A percentile compares a stretch with the other conserved stretches of the same genome.
phyloP scores from a whole-genome alignment of 1,140 invertebrate species.

The Mercenaria mercenaria region DNA sequence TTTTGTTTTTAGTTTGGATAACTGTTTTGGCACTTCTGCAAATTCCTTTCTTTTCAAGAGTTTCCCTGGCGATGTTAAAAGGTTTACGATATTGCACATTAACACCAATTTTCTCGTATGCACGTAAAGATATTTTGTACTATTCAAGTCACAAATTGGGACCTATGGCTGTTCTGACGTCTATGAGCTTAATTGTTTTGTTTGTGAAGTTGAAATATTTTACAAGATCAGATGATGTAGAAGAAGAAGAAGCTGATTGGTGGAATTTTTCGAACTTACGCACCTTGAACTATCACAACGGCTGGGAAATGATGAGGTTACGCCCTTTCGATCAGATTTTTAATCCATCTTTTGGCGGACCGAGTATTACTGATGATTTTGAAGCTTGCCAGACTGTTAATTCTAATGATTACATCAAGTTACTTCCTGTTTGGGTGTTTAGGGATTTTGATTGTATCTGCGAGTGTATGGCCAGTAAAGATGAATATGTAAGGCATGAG shows the following conservation, averaged over 20 bases:
- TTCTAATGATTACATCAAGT: conserved; percentile 86
- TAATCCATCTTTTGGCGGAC: conserved; percentile 53
- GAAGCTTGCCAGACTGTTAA: conserved; percentile 34
- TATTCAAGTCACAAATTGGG: conserved; percentile 69
- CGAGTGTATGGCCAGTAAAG: conserved; percentile 24
- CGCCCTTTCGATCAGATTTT: conserved; percentile 65
- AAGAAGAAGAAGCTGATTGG: conserved; percentile 79
- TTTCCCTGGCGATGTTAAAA: conserved; percentile 79
- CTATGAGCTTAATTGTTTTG: conserved; percentile 67
- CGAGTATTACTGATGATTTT: conserved; percentile 11
- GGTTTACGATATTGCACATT: conserved; percentile 77
- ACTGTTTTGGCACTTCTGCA: conserved; percentile 84
- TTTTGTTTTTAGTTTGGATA: conserved; percentile 86
- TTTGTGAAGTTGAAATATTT: conserved; percentile 70
- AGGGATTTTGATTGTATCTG: conserved; percentile 39
- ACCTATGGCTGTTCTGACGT: conserved; percentile 65
- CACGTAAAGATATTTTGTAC: conserved; percentile 81
- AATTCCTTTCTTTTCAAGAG: conserved; percentile 82
- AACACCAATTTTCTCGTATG: conserved; percentile 75
- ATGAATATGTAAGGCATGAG: conserved; percentile 12
- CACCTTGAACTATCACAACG: conserved; percentile 73
- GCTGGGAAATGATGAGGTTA: conserved; percentile 54
- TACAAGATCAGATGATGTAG: conserved; percentile 60
- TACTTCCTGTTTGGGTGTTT: conserved; percentile 87
- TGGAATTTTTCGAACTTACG: conserved; percentile 83